A percentile compares a stretch with the other conserved stretches of the same genome.
phyloP scores from a whole-genome alignment of 2,888 invertebrate species.

The Cataglyphis albicans region DNA sequence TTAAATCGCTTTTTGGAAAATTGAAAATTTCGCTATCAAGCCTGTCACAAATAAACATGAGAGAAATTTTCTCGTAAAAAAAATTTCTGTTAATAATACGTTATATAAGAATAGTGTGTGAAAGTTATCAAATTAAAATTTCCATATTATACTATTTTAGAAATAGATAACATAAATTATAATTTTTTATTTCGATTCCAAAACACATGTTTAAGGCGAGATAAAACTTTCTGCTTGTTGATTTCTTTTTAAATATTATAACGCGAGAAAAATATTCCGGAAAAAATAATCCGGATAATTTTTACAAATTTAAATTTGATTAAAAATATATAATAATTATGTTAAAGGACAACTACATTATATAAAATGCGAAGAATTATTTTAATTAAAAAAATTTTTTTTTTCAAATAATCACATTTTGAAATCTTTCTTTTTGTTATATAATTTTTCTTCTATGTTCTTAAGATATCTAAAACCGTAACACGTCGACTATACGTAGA shows the following conservation, averaged over 20 bases:
- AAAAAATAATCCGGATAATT: neutral
- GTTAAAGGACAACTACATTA: neutral
- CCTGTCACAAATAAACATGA: neutral
- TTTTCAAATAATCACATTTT: neutral
- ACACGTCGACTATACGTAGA: neutral
- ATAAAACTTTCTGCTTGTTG: neutral
- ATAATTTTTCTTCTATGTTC: conserved; percentile 2
- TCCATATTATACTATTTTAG: neutral
- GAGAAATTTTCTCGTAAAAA: neutral
- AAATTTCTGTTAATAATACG: neutral
- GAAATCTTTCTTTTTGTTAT: neutral
- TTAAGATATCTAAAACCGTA: neutral
- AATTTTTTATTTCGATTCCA: neutral
- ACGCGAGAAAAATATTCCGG: neutral
- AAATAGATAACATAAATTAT: neutral
- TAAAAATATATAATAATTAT: neutral
- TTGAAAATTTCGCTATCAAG: neutral
- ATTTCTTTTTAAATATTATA: neutral
- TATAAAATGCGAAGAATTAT: too few species aligned
- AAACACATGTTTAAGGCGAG: neutral
- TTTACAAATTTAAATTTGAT: neutral
- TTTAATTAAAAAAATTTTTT: neutral
- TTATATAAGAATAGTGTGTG: neutral
- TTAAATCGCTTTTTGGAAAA: neutral
- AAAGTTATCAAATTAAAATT: neutral